Evolutionary conservation across 2,888 invertebrate genomes (phyloP).

Genomic region (Platycheirus albimanus): DNA sequence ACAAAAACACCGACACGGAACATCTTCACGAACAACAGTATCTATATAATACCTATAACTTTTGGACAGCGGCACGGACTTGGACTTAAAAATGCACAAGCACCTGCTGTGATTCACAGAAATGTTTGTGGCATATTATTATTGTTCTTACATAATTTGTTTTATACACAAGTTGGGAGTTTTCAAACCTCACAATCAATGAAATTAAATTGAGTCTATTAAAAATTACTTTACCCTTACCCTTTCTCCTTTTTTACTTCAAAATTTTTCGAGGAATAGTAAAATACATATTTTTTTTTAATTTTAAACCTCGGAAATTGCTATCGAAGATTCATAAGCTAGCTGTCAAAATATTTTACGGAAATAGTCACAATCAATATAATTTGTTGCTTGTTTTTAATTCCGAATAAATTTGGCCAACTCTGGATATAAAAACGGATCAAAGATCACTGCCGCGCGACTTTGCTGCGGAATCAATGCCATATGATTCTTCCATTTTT

Average conservation of each 20-base stretch:
- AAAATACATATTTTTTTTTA: conserved; percentile 27
- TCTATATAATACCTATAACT: no score
- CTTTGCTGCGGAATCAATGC: neutral
- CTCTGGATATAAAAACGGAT: conserved; percentile 50
- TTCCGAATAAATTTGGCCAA: conserved; percentile 73
- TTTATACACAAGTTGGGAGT: conserved; percentile 74
- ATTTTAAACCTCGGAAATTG: conserved; percentile 33
- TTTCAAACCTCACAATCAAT: conserved; percentile 57
- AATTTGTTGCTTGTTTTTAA: conserved; percentile 74
- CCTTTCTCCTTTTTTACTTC: neutral
- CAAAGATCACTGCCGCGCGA: conserved; percentile 62
- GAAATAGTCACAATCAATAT: conserved; percentile 76
- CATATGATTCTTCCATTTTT: conserved; percentile 36
- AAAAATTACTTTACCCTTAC: conserved; percentile 55
- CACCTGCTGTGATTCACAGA: conserved; percentile 69
- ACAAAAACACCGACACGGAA: conserved; percentile 61
- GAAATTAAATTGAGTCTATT: conserved; percentile 56
- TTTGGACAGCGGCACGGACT: neutral
- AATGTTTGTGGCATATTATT: conserved; percentile 59
- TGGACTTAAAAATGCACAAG: conserved; percentile 59
- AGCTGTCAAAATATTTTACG: conserved; percentile 76
- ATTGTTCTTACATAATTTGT: conserved; percentile 72
- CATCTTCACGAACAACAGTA: conserved; percentile 56
- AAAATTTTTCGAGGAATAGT: conserved; percentile 58
- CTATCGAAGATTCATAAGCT: conserved; percentile 73